Evolutionary conservation across 2,113 vertebrate genomes (phyloP).

Genomic region (Sylvilagus bachmani): DNA sequence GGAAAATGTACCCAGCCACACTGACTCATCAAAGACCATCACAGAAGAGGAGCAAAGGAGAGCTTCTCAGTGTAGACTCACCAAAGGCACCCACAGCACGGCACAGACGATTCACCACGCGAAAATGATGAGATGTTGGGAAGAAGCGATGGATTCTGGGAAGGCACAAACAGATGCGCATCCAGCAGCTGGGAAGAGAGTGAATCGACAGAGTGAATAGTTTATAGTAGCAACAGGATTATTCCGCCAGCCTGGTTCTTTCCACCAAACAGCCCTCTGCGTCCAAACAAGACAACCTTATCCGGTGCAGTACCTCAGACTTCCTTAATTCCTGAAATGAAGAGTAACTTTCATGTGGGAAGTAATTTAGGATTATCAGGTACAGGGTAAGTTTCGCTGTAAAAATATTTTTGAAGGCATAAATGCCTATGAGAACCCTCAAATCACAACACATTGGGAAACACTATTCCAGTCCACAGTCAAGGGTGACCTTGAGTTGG

Average conservation of each 20-base stretch:
- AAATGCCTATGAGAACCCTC: neutral
- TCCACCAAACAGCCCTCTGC: neutral
- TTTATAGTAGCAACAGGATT: neutral
- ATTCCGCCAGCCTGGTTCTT: neutral
- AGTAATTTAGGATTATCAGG: neutral
- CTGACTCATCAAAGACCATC: neutral
- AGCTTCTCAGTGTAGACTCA: neutral
- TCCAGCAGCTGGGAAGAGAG: neutral
- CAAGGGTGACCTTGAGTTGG: neutral
- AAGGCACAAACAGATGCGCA: neutral
- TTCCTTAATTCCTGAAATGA: neutral
- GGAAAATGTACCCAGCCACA: neutral
- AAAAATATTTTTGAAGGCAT: conserved; percentile 6
- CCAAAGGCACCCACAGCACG: neutral
- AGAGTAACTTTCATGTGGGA: neutral
- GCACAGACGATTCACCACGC: neutral
- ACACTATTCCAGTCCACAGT: neutral
- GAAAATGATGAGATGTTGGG: neutral
- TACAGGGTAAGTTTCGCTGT: neutral
- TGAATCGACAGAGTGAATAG: neutral
- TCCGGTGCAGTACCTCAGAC: neutral
- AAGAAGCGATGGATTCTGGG: neutral
- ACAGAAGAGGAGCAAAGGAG: neutral
- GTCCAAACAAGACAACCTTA: neutral
- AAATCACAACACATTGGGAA: neutral